Conservation (phyloP, 2,797 vertebrate genomes). For the Rhincodon typus region DNA sequence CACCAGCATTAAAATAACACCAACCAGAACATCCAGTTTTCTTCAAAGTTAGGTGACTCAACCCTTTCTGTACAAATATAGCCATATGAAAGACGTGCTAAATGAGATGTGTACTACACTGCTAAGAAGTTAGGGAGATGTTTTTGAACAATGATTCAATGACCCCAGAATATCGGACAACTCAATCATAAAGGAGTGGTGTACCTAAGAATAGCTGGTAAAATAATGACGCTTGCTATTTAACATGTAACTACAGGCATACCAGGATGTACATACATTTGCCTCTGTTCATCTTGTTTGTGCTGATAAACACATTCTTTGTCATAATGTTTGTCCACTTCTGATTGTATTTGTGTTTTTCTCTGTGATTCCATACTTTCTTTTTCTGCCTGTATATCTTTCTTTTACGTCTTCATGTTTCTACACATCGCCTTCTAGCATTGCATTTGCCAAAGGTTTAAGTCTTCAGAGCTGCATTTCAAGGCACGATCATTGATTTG, state of each 20-base stretch:
- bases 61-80: too few relatives aligned
- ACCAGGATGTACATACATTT: background rate
- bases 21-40: background rate
- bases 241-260: background rate
- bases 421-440: background rate
- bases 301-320: background rate
- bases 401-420: background rate
- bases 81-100: background rate
- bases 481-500: background rate
- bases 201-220: background rate
- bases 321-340: background rate
- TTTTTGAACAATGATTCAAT: background rate
- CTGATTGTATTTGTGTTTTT: background rate
- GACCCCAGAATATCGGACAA: background rate
- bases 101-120: background rate
- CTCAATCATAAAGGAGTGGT: background rate
- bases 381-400: background rate
- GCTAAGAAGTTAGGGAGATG: background rate
- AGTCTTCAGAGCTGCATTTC: background rate
- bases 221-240: background rate
- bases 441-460: background rate
- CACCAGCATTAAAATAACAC: too few relatives aligned
- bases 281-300: background rate
- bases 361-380: background rate
- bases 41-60: background rate